Evolutionary conservation across 64 coral and sea anemone species (phyloP), one percentile per base, ranked within the genome.

Genomic region (Montipora efflorescens): DNA sequence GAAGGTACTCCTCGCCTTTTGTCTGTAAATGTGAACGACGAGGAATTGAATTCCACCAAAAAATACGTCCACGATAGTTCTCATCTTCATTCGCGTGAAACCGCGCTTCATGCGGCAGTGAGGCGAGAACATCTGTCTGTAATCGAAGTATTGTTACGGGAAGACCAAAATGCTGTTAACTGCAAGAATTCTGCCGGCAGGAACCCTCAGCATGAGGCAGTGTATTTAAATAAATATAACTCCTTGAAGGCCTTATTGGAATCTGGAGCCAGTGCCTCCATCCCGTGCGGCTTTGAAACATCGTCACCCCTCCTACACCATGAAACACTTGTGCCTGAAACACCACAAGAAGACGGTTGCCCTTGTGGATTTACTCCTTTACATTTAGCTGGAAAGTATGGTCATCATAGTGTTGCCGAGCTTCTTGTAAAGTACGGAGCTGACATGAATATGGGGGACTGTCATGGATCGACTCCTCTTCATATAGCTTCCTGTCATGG

Each of bases 131-230:
- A 95, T 44, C 14, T 43, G 15, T 46, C 64, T 69, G 93, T 95
- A 18, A 76, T 90, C 1, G 8, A 70, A 25, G 11, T 69, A 5
- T 45, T 95, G 5, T 64, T 92, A 5, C 78, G 73, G 0, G 45
- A 92, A 78, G 44, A 81, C 14, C 25, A 64, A 52, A 95, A 73
- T 64, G 58, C 90, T 0, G 43, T 89, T 5, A 78, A 84, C 16
- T 93, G 95, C 19, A 55, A 19, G 4, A 90, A 96, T 73, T 75
- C 25, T 21, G 83, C 59, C 3, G 84, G 90, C 5, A 88, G 79
- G 59, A 47, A 49, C 48, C 89, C 93, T 10, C 84, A 92, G 4
- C 93, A 92, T 28, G 93, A 91, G 21, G 96, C 96, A 13, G 79
- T 89, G 3, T 7, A 84, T 14, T 84, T 75, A 14, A 92, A 92